phyloP scores from a whole-genome alignment of 2,797 vertebrate genomes.

The Poliocrania exsul region DNA sequence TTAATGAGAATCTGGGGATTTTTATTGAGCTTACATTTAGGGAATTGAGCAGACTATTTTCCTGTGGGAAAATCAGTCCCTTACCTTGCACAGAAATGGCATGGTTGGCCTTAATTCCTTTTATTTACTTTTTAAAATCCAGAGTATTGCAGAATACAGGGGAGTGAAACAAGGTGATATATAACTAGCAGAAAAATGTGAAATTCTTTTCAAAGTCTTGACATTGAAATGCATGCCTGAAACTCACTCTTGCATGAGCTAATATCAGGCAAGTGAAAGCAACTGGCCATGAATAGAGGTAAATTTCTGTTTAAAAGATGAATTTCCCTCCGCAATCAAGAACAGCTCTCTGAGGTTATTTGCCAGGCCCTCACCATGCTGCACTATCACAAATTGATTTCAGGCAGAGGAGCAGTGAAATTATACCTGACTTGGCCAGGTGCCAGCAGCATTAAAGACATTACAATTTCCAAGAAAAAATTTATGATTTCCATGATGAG shows the following conservation, averaged over 20 bases:
- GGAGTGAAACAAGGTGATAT: conserved; percentile 5
- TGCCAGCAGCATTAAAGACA: neutral
- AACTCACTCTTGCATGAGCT: conserved; percentile 38
- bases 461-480: conserved; percentile 7
- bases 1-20: conserved; percentile 49
- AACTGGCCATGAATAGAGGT: conserved; percentile 1
- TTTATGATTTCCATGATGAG: neutral
- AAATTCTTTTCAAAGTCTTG: conserved; percentile 30
- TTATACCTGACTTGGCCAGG: neutral
- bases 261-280: conserved; percentile 44
- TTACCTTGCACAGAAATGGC: neutral
- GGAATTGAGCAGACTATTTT: conserved; percentile 11
- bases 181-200: neutral
- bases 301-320: conserved; percentile 14
- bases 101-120: neutral
- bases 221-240: conserved; percentile 29
- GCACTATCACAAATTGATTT: neutral
- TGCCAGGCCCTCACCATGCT: neutral
- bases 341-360: conserved; percentile 1
- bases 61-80: neutral
- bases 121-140: conserved; percentile 12
- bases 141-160: neutral
- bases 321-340: neutral
- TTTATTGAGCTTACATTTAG: conserved; percentile 1
- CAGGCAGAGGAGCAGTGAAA: neutral